Conservation (phyloP, 2,888 invertebrate species). For the Nysson spinosus region DNA sequence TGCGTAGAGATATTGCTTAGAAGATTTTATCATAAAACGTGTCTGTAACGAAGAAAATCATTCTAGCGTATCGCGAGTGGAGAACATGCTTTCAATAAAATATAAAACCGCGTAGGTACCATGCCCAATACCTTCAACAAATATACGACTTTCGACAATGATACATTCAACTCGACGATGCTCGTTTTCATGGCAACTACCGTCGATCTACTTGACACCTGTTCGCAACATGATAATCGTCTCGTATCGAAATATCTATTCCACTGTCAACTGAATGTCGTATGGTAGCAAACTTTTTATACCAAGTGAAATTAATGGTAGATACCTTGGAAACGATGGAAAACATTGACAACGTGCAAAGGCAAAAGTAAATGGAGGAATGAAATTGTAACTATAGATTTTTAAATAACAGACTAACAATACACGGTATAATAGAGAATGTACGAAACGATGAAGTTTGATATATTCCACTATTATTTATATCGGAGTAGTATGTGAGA, state of each 20-base stretch:
- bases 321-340: conserved; percentile 33
- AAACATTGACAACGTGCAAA: too few species aligned
- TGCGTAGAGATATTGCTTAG: too few species aligned
- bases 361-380: too few species aligned
- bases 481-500: neutral
- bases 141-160: conserved; percentile 40
- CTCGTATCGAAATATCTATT: conserved; percentile 20
- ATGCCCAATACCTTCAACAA: conserved; percentile 43
- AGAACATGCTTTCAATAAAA: conserved; percentile 28
- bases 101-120: conserved; percentile 33
- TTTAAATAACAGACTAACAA: conserved; percentile 6
- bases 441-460: too few species aligned
- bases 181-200: conserved; percentile 28
- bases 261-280: conserved; percentile 19
- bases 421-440: too few species aligned
- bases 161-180: conserved; percentile 28
- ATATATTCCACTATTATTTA: too few species aligned
- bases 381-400: too few species aligned
- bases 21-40: too few species aligned
- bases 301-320: conserved; percentile 21
- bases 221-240: conserved; percentile 48
- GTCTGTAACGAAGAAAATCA: too few species aligned
- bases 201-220: conserved; percentile 35
- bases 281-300: conserved; percentile 21
- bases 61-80: conserved; percentile 18